phyloP scores from a whole-genome alignment of 2,888 invertebrate genomes.

The Margaritifera margaritifera region DNA sequence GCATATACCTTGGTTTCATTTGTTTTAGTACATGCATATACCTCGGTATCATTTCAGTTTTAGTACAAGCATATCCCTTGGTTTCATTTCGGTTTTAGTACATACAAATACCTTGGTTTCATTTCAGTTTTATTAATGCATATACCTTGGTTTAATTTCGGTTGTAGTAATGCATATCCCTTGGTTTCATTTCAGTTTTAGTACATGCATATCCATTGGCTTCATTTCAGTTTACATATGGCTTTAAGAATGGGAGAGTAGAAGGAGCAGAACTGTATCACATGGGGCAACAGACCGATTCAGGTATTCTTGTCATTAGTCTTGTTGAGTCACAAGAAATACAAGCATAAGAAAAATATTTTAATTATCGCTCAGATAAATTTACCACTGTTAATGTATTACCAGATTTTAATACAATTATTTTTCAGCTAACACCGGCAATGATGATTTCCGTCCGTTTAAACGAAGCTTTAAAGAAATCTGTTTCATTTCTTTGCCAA shows the following conservation, averaged over 20 bases:
- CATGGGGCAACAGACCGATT: constrained; percentile 61
- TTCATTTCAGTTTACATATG: constrained; percentile 38
- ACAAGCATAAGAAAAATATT: too few species aligned
- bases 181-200: constrained; percentile 19
- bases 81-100: constrained; percentile 27
- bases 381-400: too few species aligned
- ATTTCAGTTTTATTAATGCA: constrained; percentile 30
- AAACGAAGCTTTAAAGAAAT: too few species aligned
- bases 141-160: constrained; percentile 11
- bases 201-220: constrained; percentile 27
- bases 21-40: constrained; percentile 25
- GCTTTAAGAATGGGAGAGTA: constrained; percentile 49
- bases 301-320: constrained; percentile 13
- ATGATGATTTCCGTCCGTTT: too few species aligned
- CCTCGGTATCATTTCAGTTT: constrained; percentile 21
- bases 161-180: constrained; percentile 39
- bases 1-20: constrained; percentile 8
- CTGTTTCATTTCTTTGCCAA: too few species aligned
- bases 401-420: too few species aligned
- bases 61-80: constrained; percentile 25
- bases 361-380: too few species aligned
- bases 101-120: constrained; percentile 23
- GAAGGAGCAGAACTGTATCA: constrained; percentile 62
- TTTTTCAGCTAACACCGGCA: too few species aligned
- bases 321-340: background rate